phyloP scores from a whole-genome alignment of 2,113 vertebrate genomes.

The Thalassoma bifasciatum region DNA sequence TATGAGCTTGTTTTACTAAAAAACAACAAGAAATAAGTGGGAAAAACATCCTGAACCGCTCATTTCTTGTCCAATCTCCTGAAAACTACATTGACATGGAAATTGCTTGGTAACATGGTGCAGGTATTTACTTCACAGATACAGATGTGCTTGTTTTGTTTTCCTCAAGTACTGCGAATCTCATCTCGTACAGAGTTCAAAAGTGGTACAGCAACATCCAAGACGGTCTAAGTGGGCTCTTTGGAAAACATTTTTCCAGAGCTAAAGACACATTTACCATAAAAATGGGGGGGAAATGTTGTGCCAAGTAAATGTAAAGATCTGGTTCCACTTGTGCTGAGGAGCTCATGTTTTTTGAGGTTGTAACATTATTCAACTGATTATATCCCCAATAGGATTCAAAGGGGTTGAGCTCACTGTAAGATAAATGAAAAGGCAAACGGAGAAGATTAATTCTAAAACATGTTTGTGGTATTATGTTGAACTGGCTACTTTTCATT shows the following conservation, averaged over 20 bases:
- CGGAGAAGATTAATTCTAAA: too few relatives aligned
- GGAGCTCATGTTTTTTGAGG: neutral
- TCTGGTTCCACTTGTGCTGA: slow-evolving; percentile 15
- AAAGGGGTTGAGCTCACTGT: too few relatives aligned
- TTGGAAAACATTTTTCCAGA: neutral
- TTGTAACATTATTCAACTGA: neutral
- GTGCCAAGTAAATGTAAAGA: neutral
- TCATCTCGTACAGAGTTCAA: neutral
- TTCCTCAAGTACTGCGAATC: neutral
- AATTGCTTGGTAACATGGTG: neutral
- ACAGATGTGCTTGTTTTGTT: neutral
- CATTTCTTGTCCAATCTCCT: slow-evolving; percentile 20
- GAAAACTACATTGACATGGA: neutral
- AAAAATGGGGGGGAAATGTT: slow-evolving; percentile 1
- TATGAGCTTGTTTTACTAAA: slow-evolving; percentile 9
- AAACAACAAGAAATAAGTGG: slow-evolving; percentile 5
- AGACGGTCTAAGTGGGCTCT: too few relatives aligned
- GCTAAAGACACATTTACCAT: neutral
- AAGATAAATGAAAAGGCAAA: too few relatives aligned
- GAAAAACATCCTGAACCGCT: neutral
- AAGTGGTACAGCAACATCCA: neutral
- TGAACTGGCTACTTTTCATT: too few relatives aligned
- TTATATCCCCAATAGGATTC: neutral
- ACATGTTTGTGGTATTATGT: too few relatives aligned
- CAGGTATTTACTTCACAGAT: slow-evolving; percentile 4